These are phyloP conservation scores for Poeciliopsis prolifica DNA, from an alignment of 2,113 vertebrate species.

Conservation along the genomic window DNA sequence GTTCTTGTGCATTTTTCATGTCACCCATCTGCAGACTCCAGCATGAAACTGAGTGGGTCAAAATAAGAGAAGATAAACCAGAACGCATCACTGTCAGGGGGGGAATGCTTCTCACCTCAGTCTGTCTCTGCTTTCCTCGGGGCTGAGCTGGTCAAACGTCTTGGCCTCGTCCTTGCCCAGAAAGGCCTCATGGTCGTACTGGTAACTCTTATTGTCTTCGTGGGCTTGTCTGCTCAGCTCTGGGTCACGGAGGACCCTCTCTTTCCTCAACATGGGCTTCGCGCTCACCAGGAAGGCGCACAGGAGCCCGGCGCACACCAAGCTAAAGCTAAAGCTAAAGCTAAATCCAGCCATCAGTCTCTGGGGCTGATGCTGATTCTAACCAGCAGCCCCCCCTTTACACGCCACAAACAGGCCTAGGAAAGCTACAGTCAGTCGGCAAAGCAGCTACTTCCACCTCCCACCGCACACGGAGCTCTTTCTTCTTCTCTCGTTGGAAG, in stretches of 20 bases:
- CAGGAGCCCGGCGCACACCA: slow-evolving; percentile 71
- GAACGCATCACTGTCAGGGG: not conserved
- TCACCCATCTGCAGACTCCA: not conserved
- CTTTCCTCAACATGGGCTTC: slow-evolving; percentile 90
- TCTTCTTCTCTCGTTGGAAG: not conserved
- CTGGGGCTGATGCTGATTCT: slow-evolving; percentile 5
- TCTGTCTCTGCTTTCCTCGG: slow-evolving; percentile 90
- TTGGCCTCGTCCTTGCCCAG: slow-evolving; percentile 93
- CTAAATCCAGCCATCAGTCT: slow-evolving; percentile 69
- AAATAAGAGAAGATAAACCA: not conserved
- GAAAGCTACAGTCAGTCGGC: slow-evolving; percentile 5
- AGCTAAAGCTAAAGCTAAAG: slow-evolving; percentile 5
- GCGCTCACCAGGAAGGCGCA: slow-evolving; percentile 63
- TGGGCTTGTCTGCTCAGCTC: slow-evolving; percentile 78
- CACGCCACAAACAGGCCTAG: slow-evolving; percentile 32
- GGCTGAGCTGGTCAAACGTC: slow-evolving; percentile 95
- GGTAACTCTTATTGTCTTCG: slow-evolving; percentile 89
- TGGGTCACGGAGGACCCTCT: slow-evolving; percentile 85
- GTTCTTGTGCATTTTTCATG: no score
- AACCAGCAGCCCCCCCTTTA: not conserved
- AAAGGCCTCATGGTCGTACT: slow-evolving; percentile 97
- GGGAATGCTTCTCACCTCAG: slow-evolving; percentile 84
- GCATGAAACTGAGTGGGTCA: not conserved
- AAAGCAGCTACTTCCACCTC: not conserved
- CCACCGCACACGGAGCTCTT: not conserved